These are phyloP conservation scores for Archocentrus centrarchus DNA, from an alignment of 2,113 vertebrate species.

Conservation along the genomic window DNA sequence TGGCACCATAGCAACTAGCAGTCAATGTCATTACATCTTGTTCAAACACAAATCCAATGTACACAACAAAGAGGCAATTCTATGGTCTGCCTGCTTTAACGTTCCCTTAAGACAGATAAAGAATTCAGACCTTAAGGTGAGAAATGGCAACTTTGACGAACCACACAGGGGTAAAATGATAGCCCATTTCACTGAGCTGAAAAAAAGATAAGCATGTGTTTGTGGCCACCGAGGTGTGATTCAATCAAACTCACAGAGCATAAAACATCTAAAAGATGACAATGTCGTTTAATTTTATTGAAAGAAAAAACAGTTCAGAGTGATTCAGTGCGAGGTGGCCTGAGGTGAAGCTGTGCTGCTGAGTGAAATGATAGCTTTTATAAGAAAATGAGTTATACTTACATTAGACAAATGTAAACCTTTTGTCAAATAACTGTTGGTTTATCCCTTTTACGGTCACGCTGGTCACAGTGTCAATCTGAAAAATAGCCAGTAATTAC, in stretches of 20 bases:
- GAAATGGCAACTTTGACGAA: slow-evolving; percentile 56
- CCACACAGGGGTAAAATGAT: slow-evolving; percentile 47
- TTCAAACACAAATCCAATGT: slow-evolving; percentile 61
- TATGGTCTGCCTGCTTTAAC: slow-evolving; percentile 60
- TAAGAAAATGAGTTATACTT: not conserved
- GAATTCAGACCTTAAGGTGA: slow-evolving; percentile 53
- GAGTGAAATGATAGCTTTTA: not conserved
- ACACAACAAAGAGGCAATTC: slow-evolving; percentile 63
- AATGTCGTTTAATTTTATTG: slow-evolving; percentile 40
- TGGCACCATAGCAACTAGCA: slow-evolving; percentile 52
- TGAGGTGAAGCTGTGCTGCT: not conserved
- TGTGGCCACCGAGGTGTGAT: slow-evolving; percentile 51
- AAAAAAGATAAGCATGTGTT: slow-evolving; percentile 49
- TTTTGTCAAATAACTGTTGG: slow-evolving; percentile 2
- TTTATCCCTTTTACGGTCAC: not conserved
- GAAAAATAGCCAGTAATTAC: not conserved
- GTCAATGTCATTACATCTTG: slow-evolving; percentile 59
- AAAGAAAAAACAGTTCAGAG: slow-evolving; percentile 17
- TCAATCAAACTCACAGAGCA: slow-evolving; percentile 52
- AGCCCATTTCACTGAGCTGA: slow-evolving; percentile 23
- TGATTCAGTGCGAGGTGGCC: not conserved
- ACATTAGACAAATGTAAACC: not conserved
- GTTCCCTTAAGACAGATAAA: slow-evolving; percentile 55
- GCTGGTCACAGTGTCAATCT: not conserved
- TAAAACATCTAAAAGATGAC: slow-evolving; percentile 27